phyloP scores from a whole-genome alignment of 2,888 invertebrate genomes.

The Acronicta alni region DNA sequence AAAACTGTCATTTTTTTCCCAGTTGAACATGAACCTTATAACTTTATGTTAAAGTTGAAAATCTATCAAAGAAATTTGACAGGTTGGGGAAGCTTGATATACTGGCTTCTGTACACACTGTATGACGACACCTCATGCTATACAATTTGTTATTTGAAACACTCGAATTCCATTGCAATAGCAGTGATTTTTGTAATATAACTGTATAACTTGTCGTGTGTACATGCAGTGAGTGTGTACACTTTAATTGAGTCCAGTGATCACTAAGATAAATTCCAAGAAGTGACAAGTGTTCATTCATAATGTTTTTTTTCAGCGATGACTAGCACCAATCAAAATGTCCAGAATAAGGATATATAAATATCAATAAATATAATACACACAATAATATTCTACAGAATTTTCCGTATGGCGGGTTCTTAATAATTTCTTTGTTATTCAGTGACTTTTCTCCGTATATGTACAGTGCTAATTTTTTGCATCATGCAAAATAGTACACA shows the following conservation, averaged over 20 bases:
- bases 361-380: constrained; percentile 28
- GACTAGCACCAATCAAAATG: constrained; percentile 21
- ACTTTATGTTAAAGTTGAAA: no score
- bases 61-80: no score
- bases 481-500: constrained; percentile 95
- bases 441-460: constrained; percentile 34
- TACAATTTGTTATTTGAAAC: no score
- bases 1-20: no score
- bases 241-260: constrained; percentile 17
- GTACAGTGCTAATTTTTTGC: constrained; percentile 84
- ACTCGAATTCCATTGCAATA: no score
- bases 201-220: no score
- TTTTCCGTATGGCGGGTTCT: constrained; percentile 75
- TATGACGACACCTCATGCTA: no score
- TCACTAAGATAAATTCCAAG: neutral
- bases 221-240: neutral
- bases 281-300: neutral
- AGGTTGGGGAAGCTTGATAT: no score
- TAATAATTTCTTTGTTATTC: constrained; percentile 21
- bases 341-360: constrained; percentile 13
- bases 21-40: no score
- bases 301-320: neutral
- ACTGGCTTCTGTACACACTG: no score
- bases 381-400: constrained; percentile 35
- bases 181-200: no score